Base-by-base conservation (phyloP, 2,888 invertebrate genomes). In the Loripinus fragilis region DNA sequence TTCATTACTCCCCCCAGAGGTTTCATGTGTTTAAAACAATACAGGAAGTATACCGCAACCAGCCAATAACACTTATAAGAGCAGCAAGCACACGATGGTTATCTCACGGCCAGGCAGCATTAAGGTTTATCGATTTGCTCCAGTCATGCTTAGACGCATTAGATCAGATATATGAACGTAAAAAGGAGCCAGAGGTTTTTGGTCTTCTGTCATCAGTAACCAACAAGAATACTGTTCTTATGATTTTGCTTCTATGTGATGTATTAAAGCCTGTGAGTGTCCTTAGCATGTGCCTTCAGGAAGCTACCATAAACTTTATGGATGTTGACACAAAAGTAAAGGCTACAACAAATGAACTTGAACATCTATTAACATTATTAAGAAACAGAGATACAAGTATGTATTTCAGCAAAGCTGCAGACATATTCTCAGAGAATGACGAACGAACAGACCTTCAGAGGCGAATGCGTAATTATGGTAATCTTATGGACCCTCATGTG, bases 11-110 rank as follows among this genome's bases (percentile, higher is more conserved):
- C 1, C 78, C 78, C 0, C 42, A 65, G 20, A 41, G 60, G 17
- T 50, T 74, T 55, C 67, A 55, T 1, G 74, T 80, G 0, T 83
- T 83, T 25, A 48, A 74, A 41, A 20, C 60, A 23, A 41, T 83
- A 2, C 80, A 80, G 45, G 68, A 65, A 23, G 55, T 50, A 8
- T 80, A 83, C 72, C 78, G 74, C 1, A 50, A 71, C 2, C 1
- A 67, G 28, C 72, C 52, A 23, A 15, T 83, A 12, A 74, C 71
- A 0, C 23, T 83, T 1, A 65, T 74, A 2, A 45, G 74, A 48
- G 83, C 83, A 20, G 80, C 83, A 28, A 38, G 71, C 15, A 78
- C 83, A 23, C 45, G 78, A 25, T 83, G 83, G 76, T 23, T 55
- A 15, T 55, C 55, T 7, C 55, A 55, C 25, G 55, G 55, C 12